Percentiles rank a stretch among this genome's conserved stretches.
Evolutionary conservation across 2,888 invertebrate genomes (phyloP).

Genomic region (Linnaemya tessellans): DNA sequence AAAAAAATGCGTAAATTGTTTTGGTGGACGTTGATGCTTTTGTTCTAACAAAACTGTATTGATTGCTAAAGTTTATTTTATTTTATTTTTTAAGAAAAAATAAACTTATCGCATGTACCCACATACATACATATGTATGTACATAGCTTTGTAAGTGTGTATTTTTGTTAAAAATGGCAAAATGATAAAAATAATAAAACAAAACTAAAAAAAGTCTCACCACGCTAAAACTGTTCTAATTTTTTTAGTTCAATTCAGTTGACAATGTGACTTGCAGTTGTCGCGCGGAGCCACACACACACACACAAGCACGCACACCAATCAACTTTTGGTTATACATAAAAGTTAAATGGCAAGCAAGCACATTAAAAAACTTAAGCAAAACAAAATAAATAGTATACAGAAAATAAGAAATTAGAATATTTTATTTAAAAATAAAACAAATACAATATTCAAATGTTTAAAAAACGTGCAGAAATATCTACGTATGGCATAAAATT

Average conservation of each 20-base stretch:
- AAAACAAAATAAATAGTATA: slow-evolving; percentile 34
- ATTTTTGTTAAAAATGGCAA: slow-evolving; percentile 26
- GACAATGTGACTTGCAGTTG: slow-evolving; percentile 64
- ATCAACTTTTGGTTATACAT: slow-evolving; percentile 22
- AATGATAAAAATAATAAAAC: slow-evolving; percentile 11
- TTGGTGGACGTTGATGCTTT: slow-evolving; percentile 41
- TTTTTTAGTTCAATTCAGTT: slow-evolving; percentile 55
- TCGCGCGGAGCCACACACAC: neutral
- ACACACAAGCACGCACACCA: slow-evolving; percentile 8
- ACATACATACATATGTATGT: neutral
- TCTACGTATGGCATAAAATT: slow-evolving; percentile 19
- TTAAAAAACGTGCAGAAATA: slow-evolving; percentile 27
- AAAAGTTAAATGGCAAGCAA: slow-evolving; percentile 25
- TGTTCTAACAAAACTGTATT: slow-evolving; percentile 32
- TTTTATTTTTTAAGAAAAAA: slow-evolving; percentile 14
- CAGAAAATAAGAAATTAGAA: slow-evolving; percentile 29
- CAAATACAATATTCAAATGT: slow-evolving; percentile 41
- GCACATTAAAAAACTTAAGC: slow-evolving; percentile 31
- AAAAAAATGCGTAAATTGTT: slow-evolving; percentile 55
- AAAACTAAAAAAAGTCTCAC: slow-evolving; percentile 30
- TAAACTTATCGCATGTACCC: neutral
- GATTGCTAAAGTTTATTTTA: slow-evolving; percentile 43
- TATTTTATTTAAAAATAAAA: slow-evolving; percentile 61
- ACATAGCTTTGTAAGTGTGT: slow-evolving; percentile 3
- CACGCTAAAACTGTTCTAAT: slow-evolving; percentile 61